Percentiles rank a stretch among this genome's conserved stretches.
phyloP scores from a whole-genome alignment of 2,113 vertebrate species.

The Cisticola juncidis region DNA sequence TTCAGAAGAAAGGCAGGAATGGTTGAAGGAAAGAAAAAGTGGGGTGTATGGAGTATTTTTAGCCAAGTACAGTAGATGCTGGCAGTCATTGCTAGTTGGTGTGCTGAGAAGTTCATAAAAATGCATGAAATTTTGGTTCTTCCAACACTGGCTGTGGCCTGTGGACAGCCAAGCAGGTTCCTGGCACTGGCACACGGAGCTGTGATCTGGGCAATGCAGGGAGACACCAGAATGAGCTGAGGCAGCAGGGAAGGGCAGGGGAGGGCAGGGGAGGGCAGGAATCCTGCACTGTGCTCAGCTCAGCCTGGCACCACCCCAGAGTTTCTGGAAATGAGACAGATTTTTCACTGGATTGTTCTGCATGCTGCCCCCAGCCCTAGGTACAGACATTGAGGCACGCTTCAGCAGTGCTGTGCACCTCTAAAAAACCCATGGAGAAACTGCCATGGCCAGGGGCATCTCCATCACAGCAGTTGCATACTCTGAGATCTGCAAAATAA shows the following conservation, averaged over 20 bases:
- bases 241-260: rapidly evolving
- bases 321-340: background rate
- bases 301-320: rapidly evolving
- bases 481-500: background rate
- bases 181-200: rapidly evolving
- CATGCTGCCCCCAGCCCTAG: rapidly evolving
- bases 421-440: background rate
- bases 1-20: background rate
- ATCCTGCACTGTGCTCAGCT: background rate
- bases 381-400: rapidly evolving
- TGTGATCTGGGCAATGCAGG: rapidly evolving
- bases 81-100: background rate
- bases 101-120: background rate
- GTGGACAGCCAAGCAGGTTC: background rate
- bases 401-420: background rate
- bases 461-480: background rate
- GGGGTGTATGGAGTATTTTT: background rate
- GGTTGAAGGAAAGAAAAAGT: background rate
- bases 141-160: background rate
- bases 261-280: background rate
- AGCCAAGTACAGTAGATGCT: background rate
- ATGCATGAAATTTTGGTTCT: background rate
- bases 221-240: background rate
- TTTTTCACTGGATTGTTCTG: background rate
- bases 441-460: background rate